Evolutionary conservation across 2,113 vertebrate species (phyloP), one percentile per base, ranked within the genome.

Genomic region (Heloderma charlesbogerti): DNA sequence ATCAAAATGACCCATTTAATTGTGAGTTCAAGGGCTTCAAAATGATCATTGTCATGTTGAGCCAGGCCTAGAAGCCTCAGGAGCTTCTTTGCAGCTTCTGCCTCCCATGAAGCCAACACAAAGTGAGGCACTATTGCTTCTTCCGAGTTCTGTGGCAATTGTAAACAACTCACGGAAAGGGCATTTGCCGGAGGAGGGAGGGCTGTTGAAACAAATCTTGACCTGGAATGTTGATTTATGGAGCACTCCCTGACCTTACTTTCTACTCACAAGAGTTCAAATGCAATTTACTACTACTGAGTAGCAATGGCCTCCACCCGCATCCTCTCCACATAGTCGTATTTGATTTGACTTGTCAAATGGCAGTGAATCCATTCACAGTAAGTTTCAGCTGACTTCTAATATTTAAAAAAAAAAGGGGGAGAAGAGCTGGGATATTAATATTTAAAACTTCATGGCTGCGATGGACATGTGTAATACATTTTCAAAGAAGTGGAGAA

Each of bases 401-500:
- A 89, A 88, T 93, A 82, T 94, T 82, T 92, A 88, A 87, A 60
- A 25, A 48, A 4, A 84, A 67, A 66, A 43, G 92, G 89, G 89
- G 93, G 54, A 84, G 92, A 95, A 95, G 92, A 96, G 93, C 93
- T 95, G 94, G 96, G 90, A 94, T 93, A 96, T 96, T 92, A 95
- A 96, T 96, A 95, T 96, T 96, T 96, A 95, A 96, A 96, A 92
- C 69, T 91, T 93, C 60, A 84, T 79, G 94, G 94, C 81, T 93
- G 91, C 95, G 94, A 87, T 96, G 93, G 94, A 96, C 93, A 92
- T 91, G 88, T 96, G 92, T 94, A 96, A 96, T 95, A 96, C 95
- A 90, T 96, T 96, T 95, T 96, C 95, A 96, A 96, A 96, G 93
- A 94, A 90, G 94, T 94, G 93, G 93, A 92, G 93, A 94, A 84